Evolutionary conservation across 2,888 invertebrate genomes (phyloP).

Genomic region (Campoplex nolae): DNA sequence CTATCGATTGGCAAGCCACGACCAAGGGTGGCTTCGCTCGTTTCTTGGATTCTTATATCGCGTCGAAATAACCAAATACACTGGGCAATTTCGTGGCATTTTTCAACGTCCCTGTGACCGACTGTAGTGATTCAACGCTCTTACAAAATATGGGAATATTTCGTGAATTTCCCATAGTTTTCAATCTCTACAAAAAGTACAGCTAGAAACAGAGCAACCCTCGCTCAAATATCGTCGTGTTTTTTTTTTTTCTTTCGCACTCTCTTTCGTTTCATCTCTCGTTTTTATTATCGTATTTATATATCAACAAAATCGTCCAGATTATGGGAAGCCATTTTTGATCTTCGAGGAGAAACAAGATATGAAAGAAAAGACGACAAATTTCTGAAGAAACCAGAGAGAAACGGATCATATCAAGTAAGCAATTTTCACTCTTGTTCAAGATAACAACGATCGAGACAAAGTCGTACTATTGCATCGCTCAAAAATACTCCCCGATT

Average conservation of each 20-base stretch:
- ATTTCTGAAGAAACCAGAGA: neutral
- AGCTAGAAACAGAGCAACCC: conserved; percentile 69
- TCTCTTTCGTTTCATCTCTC: conserved; percentile 7
- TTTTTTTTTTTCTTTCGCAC: neutral
- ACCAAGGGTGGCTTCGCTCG: conserved; percentile 1
- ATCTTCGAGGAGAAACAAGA: conserved; percentile 17
- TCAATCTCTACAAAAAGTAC: conserved; percentile 79
- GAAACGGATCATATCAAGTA: neutral
- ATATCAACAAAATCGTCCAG: neutral
- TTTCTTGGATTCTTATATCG: neutral
- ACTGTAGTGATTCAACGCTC: conserved; percentile 34
- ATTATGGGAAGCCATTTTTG: conserved; percentile 50
- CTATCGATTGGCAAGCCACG: neutral
- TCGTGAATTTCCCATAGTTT: conserved; percentile 79
- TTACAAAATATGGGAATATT: conserved; percentile 78
- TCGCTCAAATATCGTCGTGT: neutral
- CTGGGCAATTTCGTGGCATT: conserved; percentile 54
- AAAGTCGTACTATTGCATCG: neutral
- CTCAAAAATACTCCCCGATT: neutral
- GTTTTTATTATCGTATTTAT: neutral
- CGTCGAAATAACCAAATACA: conserved; percentile 50
- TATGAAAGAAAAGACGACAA: conserved; percentile 23
- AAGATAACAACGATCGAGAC: neutral
- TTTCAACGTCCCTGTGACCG: conserved; percentile 28
- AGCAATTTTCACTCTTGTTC: neutral